Conservation (phyloP, 1,140 invertebrate genomes). For the Leptestheria dahalacensis region DNA sequence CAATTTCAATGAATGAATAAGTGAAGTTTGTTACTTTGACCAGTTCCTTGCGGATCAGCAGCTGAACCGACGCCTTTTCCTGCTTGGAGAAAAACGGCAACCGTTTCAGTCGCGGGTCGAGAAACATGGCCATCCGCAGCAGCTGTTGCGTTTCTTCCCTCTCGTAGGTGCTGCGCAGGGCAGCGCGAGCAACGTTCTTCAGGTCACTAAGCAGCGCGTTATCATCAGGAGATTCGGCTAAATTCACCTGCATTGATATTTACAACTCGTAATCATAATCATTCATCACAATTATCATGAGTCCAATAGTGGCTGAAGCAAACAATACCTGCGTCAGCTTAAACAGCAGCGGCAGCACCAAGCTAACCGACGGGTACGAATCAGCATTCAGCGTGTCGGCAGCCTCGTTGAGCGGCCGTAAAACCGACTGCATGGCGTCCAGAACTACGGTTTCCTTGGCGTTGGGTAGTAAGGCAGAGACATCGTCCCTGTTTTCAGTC, state of each 20-base stretch:
- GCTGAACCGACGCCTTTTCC: conserved; percentile 13
- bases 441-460: conserved; percentile 1
- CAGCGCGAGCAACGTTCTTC: conserved; percentile 10
- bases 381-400: conserved; percentile 15
- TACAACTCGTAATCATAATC: too few species aligned
- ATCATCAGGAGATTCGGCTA: conserved; percentile 10
- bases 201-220: conserved; percentile 6
- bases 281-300: too few species aligned
- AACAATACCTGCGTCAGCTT: conserved; percentile 12
- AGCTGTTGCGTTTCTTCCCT: conserved; percentile 11
- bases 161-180: conserved; percentile 11
- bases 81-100: conserved; percentile 14
- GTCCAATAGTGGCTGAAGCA: background rate
- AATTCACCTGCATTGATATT: conserved; percentile 10
- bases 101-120: conserved; percentile 16
- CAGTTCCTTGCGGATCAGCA: conserved; percentile 12
- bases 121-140: conserved; percentile 15
- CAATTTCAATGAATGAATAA: too few species aligned
- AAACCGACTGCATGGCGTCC: conserved; percentile 2
- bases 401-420: conserved; percentile 10
- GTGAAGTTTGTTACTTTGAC: conserved; percentile 12
- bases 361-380: conserved; percentile 10
- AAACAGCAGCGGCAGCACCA: conserved; percentile 14
- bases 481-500: background rate
- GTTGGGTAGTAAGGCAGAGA: background rate